Base-by-base conservation (phyloP, 2,888 invertebrate genomes). In the Prenolepis imparis region DNA sequence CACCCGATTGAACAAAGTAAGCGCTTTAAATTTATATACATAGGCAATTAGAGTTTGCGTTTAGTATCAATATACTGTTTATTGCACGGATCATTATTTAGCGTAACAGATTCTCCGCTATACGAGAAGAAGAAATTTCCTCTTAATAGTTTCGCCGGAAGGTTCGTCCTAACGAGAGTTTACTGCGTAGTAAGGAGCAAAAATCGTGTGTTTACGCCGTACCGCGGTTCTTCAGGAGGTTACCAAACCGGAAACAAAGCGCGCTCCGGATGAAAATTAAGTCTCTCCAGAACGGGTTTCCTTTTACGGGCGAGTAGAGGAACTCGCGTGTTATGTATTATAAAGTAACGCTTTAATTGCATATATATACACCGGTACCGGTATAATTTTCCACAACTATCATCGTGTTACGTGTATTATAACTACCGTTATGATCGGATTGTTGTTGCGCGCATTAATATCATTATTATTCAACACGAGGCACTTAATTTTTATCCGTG, bases 211-310 rank as follows among this genome's bases (percentile, higher is more conserved):
- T 66, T 78, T 59, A 70, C 2, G 59, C 64, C 28, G 39, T 77
- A 55, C 74, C 18, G 59, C 55, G 39, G 70, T 87, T 85, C 74
- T 68, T 85, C 77, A n/a, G 48, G 57, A 28, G 81, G 72, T 78
- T 68, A 73, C 73, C 68, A 86, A 87, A 84, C 80, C 87, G 85
- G 83, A 87, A 86, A 87, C 83, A 81, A 82, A 82, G 74, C 63
- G 59, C 63, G 59, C 36, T 39, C 84, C 57, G 81, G 59, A 52
- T 85, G 84, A 88, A 86, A 84, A 88, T 88, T 59, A 75, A 87
- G 66, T 67, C 82, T 67, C 82, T 77, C 75, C 78, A 66, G 82
- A 78, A 88, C 88, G 84, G 48, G 82, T 86, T 87, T 84, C 78
- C 84, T 73, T 86, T 84, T 74, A 73, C 28, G 82, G 82, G 5